Conservation (phyloP, 2,888 invertebrate genomes). For the Chymomyza amoena region DNA sequence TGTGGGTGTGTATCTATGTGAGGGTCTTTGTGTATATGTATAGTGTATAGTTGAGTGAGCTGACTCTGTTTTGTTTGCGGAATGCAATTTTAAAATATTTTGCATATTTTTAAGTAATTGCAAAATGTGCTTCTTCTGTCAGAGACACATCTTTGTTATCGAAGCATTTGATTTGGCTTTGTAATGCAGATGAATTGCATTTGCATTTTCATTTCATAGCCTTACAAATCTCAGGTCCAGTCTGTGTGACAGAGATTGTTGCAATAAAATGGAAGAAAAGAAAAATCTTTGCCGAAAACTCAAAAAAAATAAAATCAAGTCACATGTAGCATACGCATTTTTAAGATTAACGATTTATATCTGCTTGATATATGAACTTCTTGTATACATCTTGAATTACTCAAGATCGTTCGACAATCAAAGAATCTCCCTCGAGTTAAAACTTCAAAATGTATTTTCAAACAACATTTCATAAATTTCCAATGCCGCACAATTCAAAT, state of each 20-base stretch:
- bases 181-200: conserved; percentile 2
- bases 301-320: neutral
- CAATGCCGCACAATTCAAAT: conserved; percentile 2
- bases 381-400: neutral
- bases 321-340: neutral
- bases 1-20: neutral
- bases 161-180: conserved; percentile 29
- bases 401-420: conserved; percentile 31
- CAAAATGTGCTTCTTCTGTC: conserved; percentile 24
- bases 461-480: conserved; percentile 28
- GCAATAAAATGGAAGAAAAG: too few species aligned
- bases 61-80: conserved; percentile 29
- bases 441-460: conserved; percentile 24
- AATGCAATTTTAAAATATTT: conserved; percentile 59
- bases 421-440: conserved; percentile 45
- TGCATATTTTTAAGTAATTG: conserved; percentile 56
- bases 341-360: neutral
- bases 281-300: neutral
- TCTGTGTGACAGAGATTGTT: too few species aligned
- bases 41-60: neutral
- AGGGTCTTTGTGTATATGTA: conserved; percentile 5
- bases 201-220: neutral
- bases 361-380: neutral
- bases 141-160: conserved; percentile 17
- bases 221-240: neutral